Evolutionary conservation across 2,113 vertebrate species (phyloP), one percentile per base, ranked within the genome.

Genomic region (Archilochus colubris): DNA sequence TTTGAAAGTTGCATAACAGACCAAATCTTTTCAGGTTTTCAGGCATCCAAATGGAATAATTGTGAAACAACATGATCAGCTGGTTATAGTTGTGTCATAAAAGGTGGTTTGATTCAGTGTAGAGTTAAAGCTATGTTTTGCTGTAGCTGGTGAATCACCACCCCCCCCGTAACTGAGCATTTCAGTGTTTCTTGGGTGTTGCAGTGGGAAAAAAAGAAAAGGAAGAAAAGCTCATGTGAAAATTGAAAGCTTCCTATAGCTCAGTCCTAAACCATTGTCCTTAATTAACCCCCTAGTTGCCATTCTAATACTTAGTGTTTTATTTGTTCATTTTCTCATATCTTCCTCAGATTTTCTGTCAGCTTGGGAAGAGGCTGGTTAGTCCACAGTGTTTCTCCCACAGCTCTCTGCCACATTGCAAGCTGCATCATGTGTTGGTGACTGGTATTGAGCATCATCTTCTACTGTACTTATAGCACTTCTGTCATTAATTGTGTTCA

Each of bases 381-480:
- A 73, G 55, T 40, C 27, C 30, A 50, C 22, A 86, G 55, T 23
- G 67, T 77, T 38, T 58, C 38, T 14, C 6, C 36, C 18, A 5
- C 16, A 84, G 43, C 18, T 70, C 21, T 83, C 24, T 62, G 46
- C 46, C 55, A 58, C 28, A 50, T 76, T 57, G 33, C 22, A 87
- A 93, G 55, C 18, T 89, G 36, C 89, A 27, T 86, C 40, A 53
- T 36, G 23, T 38, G 31, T 82, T 59, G 85, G 70, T 85, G 72
- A 70, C 70, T 66, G 25, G 25, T 67, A 46, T 5, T 79, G 81
- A 94, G 8, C 55, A 12, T 3, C 85, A 89, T 89, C 13, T 86
- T 69, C 69, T 68, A 14, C 22, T 69, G 4, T 53, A 80, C 70
- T 51, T 82, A 25, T 12, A 75, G 6, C 21, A 55, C 91, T 75